Base-by-base conservation (phyloP, 64 coral and sea anemone genomes). In the Pocillopora damicornis region DNA sequence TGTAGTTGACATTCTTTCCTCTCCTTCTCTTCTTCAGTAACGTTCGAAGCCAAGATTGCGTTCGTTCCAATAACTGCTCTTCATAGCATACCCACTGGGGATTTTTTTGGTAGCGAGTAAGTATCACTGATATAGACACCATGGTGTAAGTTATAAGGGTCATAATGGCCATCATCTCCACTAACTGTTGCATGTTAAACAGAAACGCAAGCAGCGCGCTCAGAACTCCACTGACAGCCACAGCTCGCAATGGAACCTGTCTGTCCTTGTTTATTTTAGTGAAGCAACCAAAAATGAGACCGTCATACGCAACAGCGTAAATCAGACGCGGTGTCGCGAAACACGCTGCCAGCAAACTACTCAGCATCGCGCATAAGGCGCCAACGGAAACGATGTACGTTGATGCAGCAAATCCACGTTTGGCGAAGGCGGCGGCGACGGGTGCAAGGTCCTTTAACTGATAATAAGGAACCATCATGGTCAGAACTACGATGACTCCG, bases 401-500 rank as follows among this genome's bases (percentile, higher is more conserved):
- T 3, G 89, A 91, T 15, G 81, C 85, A 8, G 64, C 25, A 63
- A 95, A 95, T 13, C 58, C 90, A 9, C 82, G 80, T 37, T 61
- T 59, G 11, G 37, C 51, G 81, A 92, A 95, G 1, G 90, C 94
- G 65, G 86, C 91, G 18, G 94, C 94, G 17, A 95, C 17, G 1
- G 94, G 90, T 5, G 94, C 90, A 37, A 92, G 81, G 11, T 81
- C 58, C 16, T 61, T 82, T 30, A 95, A 75, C 25, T 60, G 42
- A 20, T 75, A 84, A 63, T 95, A 95, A 38, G 94, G 94, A n/a
- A 89, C 87, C 90, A 95, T 95, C 45, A 95, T 77, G 10, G 94
- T 95, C 9, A 95, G n/a, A 5, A 95, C 36, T 5, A 83, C 67
- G 1, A 84, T 88, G 13, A 95, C 62, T 11, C 75, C 82, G 10